A percentile compares a stretch with the other conserved stretches of the same genome.
These are phyloP conservation scores for Galerucella nymphaeae DNA, from an alignment of 2,888 invertebrate genomes.

Conservation along the genomic window DNA sequence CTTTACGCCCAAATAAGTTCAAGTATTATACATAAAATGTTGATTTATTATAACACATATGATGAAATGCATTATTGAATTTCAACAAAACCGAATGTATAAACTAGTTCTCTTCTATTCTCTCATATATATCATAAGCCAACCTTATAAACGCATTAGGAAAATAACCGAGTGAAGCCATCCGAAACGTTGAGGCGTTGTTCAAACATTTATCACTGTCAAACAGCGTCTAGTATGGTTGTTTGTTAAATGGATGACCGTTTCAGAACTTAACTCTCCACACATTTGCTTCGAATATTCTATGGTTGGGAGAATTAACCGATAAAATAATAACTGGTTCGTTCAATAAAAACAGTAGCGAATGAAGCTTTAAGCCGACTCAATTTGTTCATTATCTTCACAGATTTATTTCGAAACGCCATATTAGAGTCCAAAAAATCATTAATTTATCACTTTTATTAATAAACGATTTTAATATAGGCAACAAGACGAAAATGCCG, in stretches of 20 bases:
- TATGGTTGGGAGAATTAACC: neutral
- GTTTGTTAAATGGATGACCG: conserved; percentile 9
- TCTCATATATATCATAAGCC: conserved; percentile 4
- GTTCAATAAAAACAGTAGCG: neutral
- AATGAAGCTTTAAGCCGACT: neutral
- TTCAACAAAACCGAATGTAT: neutral
- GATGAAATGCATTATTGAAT: neutral
- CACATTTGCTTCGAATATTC: neutral
- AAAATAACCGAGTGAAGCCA: conserved; percentile 2
- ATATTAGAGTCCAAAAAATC: no score
- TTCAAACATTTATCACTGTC: conserved; percentile 14
- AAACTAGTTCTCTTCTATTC: conserved; percentile 1
- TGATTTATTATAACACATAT: neutral
- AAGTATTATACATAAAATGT: neutral
- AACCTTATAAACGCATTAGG: neutral
- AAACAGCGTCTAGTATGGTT: conserved; percentile 5
- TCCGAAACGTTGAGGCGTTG: neutral
- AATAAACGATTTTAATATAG: no score
- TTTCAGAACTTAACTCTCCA: neutral
- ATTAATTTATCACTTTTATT: no score
- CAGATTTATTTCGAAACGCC: no score
- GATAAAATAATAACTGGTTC: neutral
- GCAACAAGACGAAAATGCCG: no score
- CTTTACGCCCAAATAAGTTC: no score
- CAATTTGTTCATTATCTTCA: neutral